phyloP scores from a whole-genome alignment of 2,797 vertebrate genomes.

The Pantherophis alleghaniensis region DNA sequence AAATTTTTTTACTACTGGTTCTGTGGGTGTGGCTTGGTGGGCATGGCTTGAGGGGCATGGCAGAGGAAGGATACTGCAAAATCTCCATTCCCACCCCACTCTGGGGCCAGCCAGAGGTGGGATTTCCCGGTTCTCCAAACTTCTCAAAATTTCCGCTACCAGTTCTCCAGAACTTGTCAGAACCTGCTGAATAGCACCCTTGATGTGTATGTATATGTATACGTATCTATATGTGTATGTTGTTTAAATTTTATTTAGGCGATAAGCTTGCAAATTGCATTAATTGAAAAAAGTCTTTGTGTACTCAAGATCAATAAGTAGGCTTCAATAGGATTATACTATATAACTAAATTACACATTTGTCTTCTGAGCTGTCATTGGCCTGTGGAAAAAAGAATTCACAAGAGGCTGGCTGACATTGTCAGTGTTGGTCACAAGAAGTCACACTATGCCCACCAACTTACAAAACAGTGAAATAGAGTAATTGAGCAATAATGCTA shows the following conservation, averaged over 20 bases:
- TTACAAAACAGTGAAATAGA: constrained; percentile 17
- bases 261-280: background rate
- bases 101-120: no score
- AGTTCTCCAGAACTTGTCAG: no score
- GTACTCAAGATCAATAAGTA: background rate
- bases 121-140: no score
- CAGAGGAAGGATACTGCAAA: no score
- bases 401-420: background rate
- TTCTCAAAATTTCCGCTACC: no score
- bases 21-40: no score
- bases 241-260: background rate
- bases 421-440: constrained; percentile 67
- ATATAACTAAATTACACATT: no score
- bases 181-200: no score
- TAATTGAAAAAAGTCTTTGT: background rate
- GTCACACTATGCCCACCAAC: constrained; percentile 60
- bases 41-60: no score
- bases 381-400: background rate
- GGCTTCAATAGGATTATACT: background rate
- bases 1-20: no score
- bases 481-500: constrained; percentile 28
- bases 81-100: no score
- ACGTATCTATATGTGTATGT: background rate
- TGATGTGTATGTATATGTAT: no score
- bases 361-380: background rate